These are phyloP conservation scores for Hyalella azteca DNA, from an alignment of 2,888 invertebrate genomes.

Conservation along the genomic window DNA sequence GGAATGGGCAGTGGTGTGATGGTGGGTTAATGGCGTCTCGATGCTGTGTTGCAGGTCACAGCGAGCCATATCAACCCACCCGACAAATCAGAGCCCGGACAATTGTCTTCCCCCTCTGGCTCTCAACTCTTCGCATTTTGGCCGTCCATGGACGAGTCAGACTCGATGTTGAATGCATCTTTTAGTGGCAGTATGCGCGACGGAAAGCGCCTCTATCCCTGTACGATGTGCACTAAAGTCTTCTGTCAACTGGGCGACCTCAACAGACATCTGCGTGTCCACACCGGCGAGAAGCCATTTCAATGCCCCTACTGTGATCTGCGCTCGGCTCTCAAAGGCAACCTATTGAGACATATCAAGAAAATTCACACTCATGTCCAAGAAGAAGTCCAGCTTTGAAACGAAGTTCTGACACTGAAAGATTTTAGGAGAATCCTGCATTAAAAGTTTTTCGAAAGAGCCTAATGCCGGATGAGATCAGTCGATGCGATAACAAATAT, in stretches of 20 bases:
- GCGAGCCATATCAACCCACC: slow-evolving; percentile 10
- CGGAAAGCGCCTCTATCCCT: neutral
- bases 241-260: slow-evolving; percentile 37
- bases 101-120: neutral
- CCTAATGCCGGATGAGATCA: no score
- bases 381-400: no score
- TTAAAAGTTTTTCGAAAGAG: no score
- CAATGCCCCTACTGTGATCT: slow-evolving; percentile 53
- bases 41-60: slow-evolving; percentile 24
- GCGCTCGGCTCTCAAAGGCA: slow-evolving; percentile 55
- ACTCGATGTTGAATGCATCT: neutral
- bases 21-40: slow-evolving; percentile 14
- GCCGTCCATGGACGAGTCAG: neutral
- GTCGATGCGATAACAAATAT: no score
- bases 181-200: slow-evolving; percentile 1
- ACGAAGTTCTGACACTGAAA: no score
- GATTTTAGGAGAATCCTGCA: no score
- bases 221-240: neutral
- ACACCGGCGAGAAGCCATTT: slow-evolving; percentile 58
- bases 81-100: slow-evolving; percentile 5
- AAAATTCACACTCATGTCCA: neutral
- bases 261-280: slow-evolving; percentile 47
- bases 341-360: slow-evolving; percentile 48
- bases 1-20: neutral
- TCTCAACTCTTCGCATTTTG: neutral